Evolutionary conservation across 2,797 vertebrate genomes (phyloP).

Genomic region (Pangasius macronema): DNA sequence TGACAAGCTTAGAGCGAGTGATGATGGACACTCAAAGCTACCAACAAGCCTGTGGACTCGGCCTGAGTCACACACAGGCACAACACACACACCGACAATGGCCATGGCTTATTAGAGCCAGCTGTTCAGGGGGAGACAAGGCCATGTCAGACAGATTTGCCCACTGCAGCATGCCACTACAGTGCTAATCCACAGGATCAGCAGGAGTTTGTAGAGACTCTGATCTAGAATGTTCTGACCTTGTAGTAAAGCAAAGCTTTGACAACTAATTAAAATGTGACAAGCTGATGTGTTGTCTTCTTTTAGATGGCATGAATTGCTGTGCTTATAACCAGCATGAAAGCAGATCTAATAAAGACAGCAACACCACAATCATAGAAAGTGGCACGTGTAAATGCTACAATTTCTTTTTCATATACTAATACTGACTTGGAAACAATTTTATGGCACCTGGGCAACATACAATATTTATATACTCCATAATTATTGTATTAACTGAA

Average conservation of each 20-base stretch:
- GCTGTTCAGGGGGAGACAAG: conserved; percentile 37
- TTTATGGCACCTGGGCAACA: not conserved
- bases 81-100: conserved; percentile 12
- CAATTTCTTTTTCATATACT: not conserved
- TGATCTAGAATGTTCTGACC: conserved; percentile 37
- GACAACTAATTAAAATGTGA: conserved; percentile 38
- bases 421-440: not conserved
- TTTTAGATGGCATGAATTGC: conserved; percentile 6
- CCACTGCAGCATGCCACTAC: conserved; percentile 17
- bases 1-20: conserved; percentile 63
- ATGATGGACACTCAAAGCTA: conserved; percentile 54
- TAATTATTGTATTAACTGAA: not conserved
- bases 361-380: not conserved
- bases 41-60: conserved; percentile 43
- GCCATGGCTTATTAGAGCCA: conserved; percentile 35
- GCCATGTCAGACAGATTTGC: conserved; percentile 28
- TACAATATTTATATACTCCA: not conserved
- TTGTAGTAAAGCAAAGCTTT: conserved; percentile 25
- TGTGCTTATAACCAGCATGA: not conserved
- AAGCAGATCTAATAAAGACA: not conserved
- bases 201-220: conserved; percentile 25
- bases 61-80: conserved; percentile 15
- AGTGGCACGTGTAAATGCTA: not conserved
- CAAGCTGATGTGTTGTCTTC: conserved; percentile 30
- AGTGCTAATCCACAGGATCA: conserved; percentile 38